Percentiles rank a stretch among this genome's conserved stretches.
phyloP scores from a whole-genome alignment of 30 jellyfish, hydroid and myxozoan species.

The Sanderia malayensis region DNA sequence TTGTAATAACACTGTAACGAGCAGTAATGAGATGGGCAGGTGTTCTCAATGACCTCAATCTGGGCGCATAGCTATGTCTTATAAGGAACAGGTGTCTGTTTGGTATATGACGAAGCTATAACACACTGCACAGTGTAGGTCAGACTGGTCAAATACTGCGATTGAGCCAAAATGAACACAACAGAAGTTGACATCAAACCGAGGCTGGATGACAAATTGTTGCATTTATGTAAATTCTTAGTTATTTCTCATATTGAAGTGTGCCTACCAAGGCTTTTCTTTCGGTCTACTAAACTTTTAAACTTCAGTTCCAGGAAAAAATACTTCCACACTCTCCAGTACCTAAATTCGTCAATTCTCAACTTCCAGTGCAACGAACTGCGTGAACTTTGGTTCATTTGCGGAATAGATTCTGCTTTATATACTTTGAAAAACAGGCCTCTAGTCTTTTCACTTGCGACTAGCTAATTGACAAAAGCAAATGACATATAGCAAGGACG shows the following conservation, averaged over 20 bases:
- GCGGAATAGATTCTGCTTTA: no score
- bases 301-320: no score
- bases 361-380: no score
- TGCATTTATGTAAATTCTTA: neutral
- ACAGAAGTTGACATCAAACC: neutral
- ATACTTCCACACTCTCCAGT: no score
- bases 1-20: neutral
- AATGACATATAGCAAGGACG: no score
- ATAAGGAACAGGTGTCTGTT: neutral
- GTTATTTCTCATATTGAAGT: neutral
- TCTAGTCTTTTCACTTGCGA: no score
- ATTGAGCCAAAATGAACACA: neutral
- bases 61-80: neutral
- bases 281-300: no score
- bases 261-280: neutral
- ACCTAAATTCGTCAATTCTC: no score
- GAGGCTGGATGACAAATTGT: neutral
- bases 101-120: no score
- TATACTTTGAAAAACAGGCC: no score
- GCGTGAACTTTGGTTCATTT: no score
- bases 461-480: no score
- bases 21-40: slow-evolving; percentile 1
- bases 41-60: neutral
- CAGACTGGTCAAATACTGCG: neutral
- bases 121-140: neutral